Evolutionary conservation across 2,113 vertebrate genomes (phyloP).

Genomic region (Brienomyrus brachyistius): DNA sequence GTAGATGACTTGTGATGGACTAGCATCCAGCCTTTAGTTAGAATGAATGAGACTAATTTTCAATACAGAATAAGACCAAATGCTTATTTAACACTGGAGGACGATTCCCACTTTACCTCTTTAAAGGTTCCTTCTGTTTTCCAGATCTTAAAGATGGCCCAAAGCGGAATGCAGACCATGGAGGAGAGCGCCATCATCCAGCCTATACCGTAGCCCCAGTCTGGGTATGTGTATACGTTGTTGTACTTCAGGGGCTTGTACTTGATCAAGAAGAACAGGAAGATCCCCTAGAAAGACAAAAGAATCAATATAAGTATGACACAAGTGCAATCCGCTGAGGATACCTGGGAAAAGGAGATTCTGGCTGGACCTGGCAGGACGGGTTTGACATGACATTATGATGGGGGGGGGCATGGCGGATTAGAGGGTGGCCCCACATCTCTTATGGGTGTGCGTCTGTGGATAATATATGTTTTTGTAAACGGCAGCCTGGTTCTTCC

Average conservation of each 20-base stretch:
- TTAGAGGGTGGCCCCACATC: neutral
- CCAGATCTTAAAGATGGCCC: conserved; percentile 80
- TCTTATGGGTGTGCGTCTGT: no score
- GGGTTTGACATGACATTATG: neutral
- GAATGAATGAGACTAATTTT: neutral
- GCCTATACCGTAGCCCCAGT: conserved; percentile 96
- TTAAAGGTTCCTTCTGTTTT: conserved; percentile 79
- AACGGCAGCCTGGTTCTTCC: no score
- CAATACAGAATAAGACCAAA: neutral
- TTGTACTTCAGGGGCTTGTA: conserved; percentile 98
- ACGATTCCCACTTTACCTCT: conserved; percentile 64
- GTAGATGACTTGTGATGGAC: neutral
- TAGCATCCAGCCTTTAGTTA: neutral
- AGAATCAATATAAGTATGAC: neutral
- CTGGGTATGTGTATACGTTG: conserved; percentile 88
- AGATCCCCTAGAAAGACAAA: conserved; percentile 73
- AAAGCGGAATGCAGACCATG: conserved; percentile 92
- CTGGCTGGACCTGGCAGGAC: neutral
- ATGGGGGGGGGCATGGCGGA: neutral
- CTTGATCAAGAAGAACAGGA: conserved; percentile 96
- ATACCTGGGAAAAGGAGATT: neutral
- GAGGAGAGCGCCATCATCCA: conserved; percentile 98
- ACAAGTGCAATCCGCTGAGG: neutral
- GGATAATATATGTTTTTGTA: no score
- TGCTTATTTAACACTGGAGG: neutral